Evolutionary conservation across 2,797 vertebrate genomes (phyloP), one percentile per base, ranked within the genome.

Genomic region (Uromys caudimaculatus): DNA sequence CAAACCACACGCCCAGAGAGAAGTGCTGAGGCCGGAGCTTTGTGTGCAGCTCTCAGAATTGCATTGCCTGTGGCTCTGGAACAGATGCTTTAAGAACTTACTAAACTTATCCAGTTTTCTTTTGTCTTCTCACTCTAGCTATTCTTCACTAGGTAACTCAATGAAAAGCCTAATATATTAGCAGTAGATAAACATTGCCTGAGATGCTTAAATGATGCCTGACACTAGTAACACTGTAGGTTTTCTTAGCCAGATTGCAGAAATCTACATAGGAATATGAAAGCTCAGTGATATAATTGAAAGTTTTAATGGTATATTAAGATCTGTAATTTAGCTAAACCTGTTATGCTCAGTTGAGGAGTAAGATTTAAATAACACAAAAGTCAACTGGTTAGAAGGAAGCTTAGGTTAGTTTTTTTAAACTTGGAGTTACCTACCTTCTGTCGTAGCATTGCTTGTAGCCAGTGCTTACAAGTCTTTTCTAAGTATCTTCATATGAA

Each of bases 131-230:
- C 11, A 35, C 27, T 19, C 89, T 69, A 89, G 44, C 92, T 96
- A 23, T 77, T 97, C 54, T 95, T 96, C 50, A 76, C 19, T 82
- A 58, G 84, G 73, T 9, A 90, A 21, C 38, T 89, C 29, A 52
- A 19, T 27, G 1, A 75, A 88, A 84, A 17, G n/a, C 78, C 69
- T 92, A 89, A 81, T 85, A 8, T 10, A 27, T 84, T 50, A 93
- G 52, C 11, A 89, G 32, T 93, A 71, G 50, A 58, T 4, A 97
- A 50, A 35, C 94, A 56, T 91, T 91, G 35, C 67, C 93, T 50
- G 89, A 77, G 78, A 95, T 97, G 35, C 56, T 97, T 98, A 75
- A 95, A 93, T 76, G 78, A 60, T 95, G 94, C 96, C 50, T 89
- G 54, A 95, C 90, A 97, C 67, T 50, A 92, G 8, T 95, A 92